A percentile compares a stretch with the other conserved stretches of the same genome.
These are phyloP conservation scores for Nyctalus aviator DNA, from an alignment of 2,797 vertebrate genomes.

Conservation along the genomic window DNA sequence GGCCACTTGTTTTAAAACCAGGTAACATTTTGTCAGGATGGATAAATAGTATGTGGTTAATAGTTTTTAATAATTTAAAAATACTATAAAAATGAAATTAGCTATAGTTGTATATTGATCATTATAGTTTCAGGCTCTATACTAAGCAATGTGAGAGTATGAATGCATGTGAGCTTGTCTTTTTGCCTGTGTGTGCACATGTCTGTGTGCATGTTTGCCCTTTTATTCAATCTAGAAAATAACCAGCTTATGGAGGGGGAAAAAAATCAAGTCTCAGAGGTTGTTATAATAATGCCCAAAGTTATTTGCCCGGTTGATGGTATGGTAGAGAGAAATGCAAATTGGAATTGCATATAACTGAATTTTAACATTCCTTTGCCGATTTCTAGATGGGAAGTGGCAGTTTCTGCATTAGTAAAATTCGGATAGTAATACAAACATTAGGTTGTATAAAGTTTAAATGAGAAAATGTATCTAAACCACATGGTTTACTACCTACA, in stretches of 20 bases:
- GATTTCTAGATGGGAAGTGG: neutral
- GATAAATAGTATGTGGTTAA: neutral
- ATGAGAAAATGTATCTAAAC: neutral
- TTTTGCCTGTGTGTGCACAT: neutral
- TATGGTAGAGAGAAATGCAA: neutral
- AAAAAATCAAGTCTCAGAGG: neutral
- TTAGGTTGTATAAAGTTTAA: neutral
- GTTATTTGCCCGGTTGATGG: neutral
- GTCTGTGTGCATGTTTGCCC: neutral
- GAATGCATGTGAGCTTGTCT: neutral
- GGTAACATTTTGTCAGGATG: neutral
- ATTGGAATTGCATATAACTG: neutral
- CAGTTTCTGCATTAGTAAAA: neutral
- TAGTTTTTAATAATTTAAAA: neutral
- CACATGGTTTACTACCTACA: neutral
- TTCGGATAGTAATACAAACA: neutral
- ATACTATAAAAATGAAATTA: neutral
- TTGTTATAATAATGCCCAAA: neutral
- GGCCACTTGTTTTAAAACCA: neutral
- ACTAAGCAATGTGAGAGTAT: neutral
- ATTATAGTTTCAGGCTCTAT: no score
- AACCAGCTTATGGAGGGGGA: neutral
- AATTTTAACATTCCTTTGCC: constrained; percentile 2
- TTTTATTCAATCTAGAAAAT: constrained; percentile 22
- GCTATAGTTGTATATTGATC: neutral